Evolutionary conservation across 2,797 vertebrate genomes (phyloP).

Genomic region (Tokudaia muenninki): DNA sequence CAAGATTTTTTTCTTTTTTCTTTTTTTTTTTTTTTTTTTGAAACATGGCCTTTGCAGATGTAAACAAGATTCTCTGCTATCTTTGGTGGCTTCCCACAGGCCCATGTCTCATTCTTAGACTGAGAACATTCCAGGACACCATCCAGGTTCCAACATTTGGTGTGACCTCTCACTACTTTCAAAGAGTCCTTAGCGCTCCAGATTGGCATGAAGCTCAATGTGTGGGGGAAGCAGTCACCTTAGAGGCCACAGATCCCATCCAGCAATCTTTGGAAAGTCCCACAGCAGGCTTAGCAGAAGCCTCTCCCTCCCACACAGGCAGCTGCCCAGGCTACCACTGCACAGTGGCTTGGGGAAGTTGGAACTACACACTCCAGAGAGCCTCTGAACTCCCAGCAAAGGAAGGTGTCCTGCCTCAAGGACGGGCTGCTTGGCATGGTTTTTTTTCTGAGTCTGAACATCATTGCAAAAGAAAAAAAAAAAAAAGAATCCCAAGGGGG

Average conservation of each 20-base stretch:
- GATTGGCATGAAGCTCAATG: background rate
- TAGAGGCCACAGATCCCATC: too few species aligned
- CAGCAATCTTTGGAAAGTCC: background rate
- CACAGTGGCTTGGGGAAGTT: background rate
- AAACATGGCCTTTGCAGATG: background rate
- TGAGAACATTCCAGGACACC: background rate
- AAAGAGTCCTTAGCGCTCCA: background rate
- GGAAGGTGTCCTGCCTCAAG: background rate
- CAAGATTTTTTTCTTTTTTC: background rate
- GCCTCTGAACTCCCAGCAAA: background rate
- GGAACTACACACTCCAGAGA: fast-evolving
- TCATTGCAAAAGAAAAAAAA: conserved; percentile 50
- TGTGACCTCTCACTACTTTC: background rate
- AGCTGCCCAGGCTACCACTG: fast-evolving
- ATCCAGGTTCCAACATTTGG: fast-evolving
- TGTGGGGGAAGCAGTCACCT: background rate
- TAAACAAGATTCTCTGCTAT: background rate
- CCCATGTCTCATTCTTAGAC: background rate
- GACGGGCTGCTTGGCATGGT: background rate
- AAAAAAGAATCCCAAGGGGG: background rate
- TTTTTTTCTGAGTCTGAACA: conserved; percentile 18
- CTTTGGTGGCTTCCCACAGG: background rate
- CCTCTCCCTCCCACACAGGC: background rate
- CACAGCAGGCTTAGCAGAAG: too few species aligned
- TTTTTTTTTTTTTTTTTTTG: background rate